A percentile compares a stretch with the other conserved stretches of the same genome.
These are phyloP conservation scores for Noturus placidus DNA, from an alignment of 2,113 vertebrate species.

Conservation along the genomic window DNA sequence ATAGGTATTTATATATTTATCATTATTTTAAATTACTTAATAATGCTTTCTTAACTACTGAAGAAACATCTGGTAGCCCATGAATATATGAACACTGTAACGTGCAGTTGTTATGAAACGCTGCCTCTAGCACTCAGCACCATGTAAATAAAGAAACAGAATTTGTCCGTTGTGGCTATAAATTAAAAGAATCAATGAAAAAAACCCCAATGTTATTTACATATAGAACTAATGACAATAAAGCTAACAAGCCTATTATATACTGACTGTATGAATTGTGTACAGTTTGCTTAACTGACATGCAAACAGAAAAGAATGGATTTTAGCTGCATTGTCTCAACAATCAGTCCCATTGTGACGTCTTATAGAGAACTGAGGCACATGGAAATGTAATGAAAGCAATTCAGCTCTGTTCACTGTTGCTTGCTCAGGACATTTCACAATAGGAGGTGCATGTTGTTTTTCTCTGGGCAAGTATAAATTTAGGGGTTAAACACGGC, in stretches of 20 bases:
- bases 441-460: background rate
- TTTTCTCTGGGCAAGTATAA: conserved; percentile 24
- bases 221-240: background rate
- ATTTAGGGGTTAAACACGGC: background rate
- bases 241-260: background rate
- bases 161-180: background rate
- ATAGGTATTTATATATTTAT: background rate
- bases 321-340: background rate
- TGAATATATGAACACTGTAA: background rate
- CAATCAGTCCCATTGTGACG: conserved; percentile 4
- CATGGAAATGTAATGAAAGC: conserved; percentile 15
- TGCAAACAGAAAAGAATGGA: background rate
- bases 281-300: background rate
- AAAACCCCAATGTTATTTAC: background rate
- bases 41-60: background rate
- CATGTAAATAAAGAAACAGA: background rate
- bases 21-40: background rate
- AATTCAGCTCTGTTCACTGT: conserved; percentile 1
- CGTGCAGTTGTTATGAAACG: background rate
- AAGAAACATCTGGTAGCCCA: background rate
- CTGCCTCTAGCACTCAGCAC: background rate
- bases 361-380: background rate
- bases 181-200: background rate
- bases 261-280: background rate
- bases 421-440: conserved; percentile 38